Base-by-base conservation (phyloP, 2,797 vertebrate species). In the Mormyrops attenuatus region DNA sequence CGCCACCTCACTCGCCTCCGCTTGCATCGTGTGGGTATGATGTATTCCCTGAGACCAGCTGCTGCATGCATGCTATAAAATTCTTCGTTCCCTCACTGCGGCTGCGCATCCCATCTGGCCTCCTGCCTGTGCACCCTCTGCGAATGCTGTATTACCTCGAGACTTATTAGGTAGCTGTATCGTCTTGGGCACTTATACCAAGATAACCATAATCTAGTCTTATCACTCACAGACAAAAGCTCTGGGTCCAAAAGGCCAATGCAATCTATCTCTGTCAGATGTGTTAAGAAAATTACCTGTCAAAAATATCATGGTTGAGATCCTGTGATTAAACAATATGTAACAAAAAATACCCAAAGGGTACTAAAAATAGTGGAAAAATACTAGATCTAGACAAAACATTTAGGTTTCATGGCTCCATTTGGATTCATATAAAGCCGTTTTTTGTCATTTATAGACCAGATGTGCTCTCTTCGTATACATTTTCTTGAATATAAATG, bases 231-330 rank as follows among this genome's bases (percentile, higher is more conserved):
- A 95, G 94, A 96, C 94, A 95, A 97, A 97, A 96, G 95, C 93
- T 91, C n/a, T 87, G 93, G 93, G 93, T 95, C 95, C 95, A 95
- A 93, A 93, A 94, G 94, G 91, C 92, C 93, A 91, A 88, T 94
- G 95, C 94, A 97, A 96, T 96, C 95, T 94, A 95, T 96, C 96
- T 96, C 94, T 96, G 96, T 96, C 96, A 96, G 88, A 92, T 1
- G 92, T 94, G 96, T 96, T 96, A 96, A 96, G 95, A 95, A 96
- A 96, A 96, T 96, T 96, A 95, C 95, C 95, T 95, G 94, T 96
- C 96, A 96, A 90, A 96, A 96, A 93, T 92, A 96, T 95, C 95
- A 95, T 93, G 93, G 92, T 92, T 92, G 93, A 96, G 94, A 96
- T 95, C 93, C 93, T 92, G 93, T 95, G 96, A 97, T 97, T 96